Evolutionary conservation across 2,888 invertebrate genomes (phyloP).

Genomic region (Limulus polyphemus): DNA sequence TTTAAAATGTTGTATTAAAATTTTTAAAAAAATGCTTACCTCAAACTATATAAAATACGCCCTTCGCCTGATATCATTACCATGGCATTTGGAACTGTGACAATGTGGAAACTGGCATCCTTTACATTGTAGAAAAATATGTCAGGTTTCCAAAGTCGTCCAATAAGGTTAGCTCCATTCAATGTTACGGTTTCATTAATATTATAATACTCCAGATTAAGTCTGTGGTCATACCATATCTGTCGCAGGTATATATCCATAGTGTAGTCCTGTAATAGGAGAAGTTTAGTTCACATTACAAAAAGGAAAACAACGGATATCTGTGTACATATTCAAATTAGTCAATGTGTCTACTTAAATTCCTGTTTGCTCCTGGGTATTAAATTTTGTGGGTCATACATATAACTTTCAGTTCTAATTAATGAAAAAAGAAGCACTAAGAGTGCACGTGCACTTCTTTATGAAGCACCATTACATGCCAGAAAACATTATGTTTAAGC

Average conservation of each 20-base stretch:
- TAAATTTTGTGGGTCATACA: too few relatives aligned
- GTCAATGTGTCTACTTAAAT: too few relatives aligned
- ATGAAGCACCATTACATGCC: too few relatives aligned
- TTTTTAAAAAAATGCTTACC: background rate
- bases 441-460: too few relatives aligned
- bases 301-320: too few relatives aligned
- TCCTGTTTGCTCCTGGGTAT: too few relatives aligned
- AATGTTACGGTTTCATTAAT: conserved; percentile 21
- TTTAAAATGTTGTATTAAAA: too few relatives aligned
- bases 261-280: conserved; percentile 19
- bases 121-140: conserved; percentile 14
- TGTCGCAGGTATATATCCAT: conserved; percentile 34
- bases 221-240: conserved; percentile 34
- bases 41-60: conserved; percentile 24
- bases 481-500: too few relatives aligned
- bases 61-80: conserved; percentile 18
- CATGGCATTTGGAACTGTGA: conserved; percentile 26
- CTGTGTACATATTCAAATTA: too few relatives aligned
- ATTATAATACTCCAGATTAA: conserved; percentile 31
- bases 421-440: too few relatives aligned
- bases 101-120: conserved; percentile 18
- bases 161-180: conserved; percentile 9
- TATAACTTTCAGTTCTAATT: too few relatives aligned
- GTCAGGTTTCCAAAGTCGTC: conserved; percentile 13
- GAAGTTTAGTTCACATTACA: too few relatives aligned